Base-by-base conservation (phyloP, 2,888 invertebrate genomes). In the Calameuta filiformis region DNA sequence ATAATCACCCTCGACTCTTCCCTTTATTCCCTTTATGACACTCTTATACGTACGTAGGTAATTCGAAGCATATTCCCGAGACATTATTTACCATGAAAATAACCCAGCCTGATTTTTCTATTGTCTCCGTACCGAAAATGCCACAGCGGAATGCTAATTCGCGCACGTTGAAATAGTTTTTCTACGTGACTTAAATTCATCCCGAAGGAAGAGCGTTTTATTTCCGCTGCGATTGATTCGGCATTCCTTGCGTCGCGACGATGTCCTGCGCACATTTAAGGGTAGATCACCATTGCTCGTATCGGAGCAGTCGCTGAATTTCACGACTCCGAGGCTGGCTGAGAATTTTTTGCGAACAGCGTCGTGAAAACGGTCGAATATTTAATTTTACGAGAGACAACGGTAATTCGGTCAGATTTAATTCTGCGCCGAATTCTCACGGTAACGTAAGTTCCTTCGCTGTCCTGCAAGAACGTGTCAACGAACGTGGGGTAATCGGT, bases 131-230 rank as follows among this genome's bases (percentile, higher is more conserved):
- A 68, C 33, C 74, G 75, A 79, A 81, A 75, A 37, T 69, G 35
- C 73, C 68, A 37, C 35, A 23, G 73, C 78, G 79, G 79, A 82
- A 82, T 82, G 78, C 83, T 79, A 88, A 89, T 89, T 87, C 87
- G 75, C 84, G 81, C 82, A 15, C 85, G 83, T 86, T 88, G 83
- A 85, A 89, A 87, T 88, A 87, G 87, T 90, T 89, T 87, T 88
- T 88, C 87, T 89, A 90, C 89, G 89, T 89, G 90, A 90, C 89
- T 88, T 86, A 88, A 89, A 90, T 89, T 89, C 86, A 81, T 84
- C 84, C 56, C 86, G 84, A 83, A 82, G 83, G 83, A 80, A 81
- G 82, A 82, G 87, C 84, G 79, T 79, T 56, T 56, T 82, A 76
- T 74, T 77, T 79, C 81, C 76, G 75, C 79, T 76, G 79, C 84